Percentiles rank a stretch among this genome's conserved stretches.
phyloP scores from a whole-genome alignment of 2,888 invertebrate genomes.

The Tanypteryx hageni region DNA sequence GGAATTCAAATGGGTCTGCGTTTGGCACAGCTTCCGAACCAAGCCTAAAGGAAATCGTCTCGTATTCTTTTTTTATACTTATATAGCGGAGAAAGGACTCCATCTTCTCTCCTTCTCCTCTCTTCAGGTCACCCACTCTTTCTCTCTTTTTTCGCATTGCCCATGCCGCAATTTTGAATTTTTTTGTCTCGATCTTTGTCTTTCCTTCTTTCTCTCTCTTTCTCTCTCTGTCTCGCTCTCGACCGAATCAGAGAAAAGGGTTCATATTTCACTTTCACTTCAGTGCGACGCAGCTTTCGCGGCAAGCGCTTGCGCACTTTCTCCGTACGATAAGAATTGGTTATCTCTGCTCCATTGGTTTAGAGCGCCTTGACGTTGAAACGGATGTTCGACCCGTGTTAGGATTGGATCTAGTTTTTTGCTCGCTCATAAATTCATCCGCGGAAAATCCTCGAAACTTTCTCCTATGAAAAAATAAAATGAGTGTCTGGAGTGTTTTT shows the following conservation, averaged over 20 bases:
- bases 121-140: neutral
- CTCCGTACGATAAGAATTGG: neutral
- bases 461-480: too few species aligned
- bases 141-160: too few species aligned
- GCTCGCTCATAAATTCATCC: too few species aligned
- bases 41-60: neutral
- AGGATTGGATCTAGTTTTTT: too few species aligned
- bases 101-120: neutral
- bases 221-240: too few species aligned
- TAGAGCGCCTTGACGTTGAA: too few species aligned
- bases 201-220: neutral
- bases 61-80: neutral
- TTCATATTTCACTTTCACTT: neutral
- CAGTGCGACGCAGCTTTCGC: neutral
- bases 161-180: neutral
- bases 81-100: constrained; percentile 9
- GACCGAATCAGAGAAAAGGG: neutral
- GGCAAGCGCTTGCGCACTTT: neutral
- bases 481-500: too few species aligned
- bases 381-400: too few species aligned
- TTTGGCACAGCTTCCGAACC: constrained; percentile 50
- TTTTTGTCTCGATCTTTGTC: constrained; percentile 4
- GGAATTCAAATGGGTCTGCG: constrained; percentile 42
- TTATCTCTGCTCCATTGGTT: too few species aligned
- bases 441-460: too few species aligned